Evolutionary conservation across 2,888 invertebrate species (phyloP), one percentile per base, ranked within the genome.

Genomic region (Sesia apiformis): DNA sequence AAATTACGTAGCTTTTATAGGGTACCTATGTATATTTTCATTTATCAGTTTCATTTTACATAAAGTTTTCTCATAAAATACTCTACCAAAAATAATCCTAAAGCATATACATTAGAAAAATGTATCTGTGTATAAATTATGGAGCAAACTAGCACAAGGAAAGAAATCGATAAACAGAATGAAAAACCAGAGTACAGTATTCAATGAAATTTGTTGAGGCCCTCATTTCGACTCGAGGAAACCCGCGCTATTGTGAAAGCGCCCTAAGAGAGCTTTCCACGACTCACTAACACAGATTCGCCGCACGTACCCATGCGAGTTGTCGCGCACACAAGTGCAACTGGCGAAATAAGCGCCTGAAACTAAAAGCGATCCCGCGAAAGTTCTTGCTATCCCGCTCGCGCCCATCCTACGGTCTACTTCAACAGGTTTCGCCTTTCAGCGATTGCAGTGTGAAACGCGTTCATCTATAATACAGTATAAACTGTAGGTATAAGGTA

Each of bases 361-460:
- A 87, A 83, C 63, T 74, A 62, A 59, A 58, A 57, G 72, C 72
- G 75, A 65, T 57, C 63, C 61, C 56, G 70, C 58, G 69, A 66
- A 66, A 74, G 55, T 43, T 57, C 52, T 5, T 52, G 55, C 58
- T 63, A 62, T 87, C 86, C 72, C 78, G 54, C 67, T 89, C 78
- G 63, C 78, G 59, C 87, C 56, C 77, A 72, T 78, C 75, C 73
- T 73, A 80, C 66, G 76, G 85, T 81, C 85, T 78, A 88, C 86
- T 88, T 88, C 89, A 89, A 89, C 89, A 89, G 89, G 89, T 89
- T 88, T 87, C 85, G 81, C 82, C 77, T 89, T 85, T 88, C 86
- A 88, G 83, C 76, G 74, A 78, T 81, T 81, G 84, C 86, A 85
- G 81, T 66, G 66, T 74, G 70, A 78, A 81, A 78, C 81, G 84